A percentile compares a stretch with the other conserved stretches of the same genome.
These are phyloP conservation scores for Pterostichus niger DNA, from an alignment of 2,888 invertebrate species.

Conservation along the genomic window DNA sequence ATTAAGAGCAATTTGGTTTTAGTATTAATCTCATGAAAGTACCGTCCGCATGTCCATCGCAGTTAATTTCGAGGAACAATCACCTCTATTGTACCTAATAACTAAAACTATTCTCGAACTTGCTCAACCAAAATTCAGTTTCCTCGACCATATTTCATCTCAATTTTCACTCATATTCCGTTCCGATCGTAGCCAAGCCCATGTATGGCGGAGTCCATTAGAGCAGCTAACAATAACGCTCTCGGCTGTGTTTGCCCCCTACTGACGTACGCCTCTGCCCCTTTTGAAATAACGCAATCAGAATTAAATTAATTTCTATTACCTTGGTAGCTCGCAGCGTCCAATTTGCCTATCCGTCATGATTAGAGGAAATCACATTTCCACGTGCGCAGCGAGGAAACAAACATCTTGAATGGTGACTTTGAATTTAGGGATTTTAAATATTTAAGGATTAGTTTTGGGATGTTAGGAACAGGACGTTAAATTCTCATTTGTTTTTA, in stretches of 20 bases:
- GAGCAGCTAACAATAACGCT: conserved; percentile 24
- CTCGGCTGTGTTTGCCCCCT: neutral
- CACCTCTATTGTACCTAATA: conserved; percentile 30
- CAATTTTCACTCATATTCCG: conserved; percentile 40
- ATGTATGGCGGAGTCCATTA: conserved; percentile 12
- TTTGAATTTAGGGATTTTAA: conserved; percentile 3
- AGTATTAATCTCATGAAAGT: conserved; percentile 1
- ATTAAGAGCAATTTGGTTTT: conserved; percentile 3
- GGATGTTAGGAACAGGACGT: neutral
- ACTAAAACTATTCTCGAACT: conserved; percentile 36
- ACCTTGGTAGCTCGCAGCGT: conserved; percentile 33
- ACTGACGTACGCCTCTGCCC: conserved; percentile 9
- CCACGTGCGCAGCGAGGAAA: neutral
- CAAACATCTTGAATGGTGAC: neutral
- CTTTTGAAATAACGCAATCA: conserved; percentile 51
- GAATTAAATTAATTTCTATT: conserved; percentile 51
- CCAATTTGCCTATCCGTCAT: conserved; percentile 48
- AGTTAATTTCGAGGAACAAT: conserved; percentile 10
- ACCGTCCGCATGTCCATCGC: neutral
- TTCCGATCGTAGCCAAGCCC: conserved; percentile 9
- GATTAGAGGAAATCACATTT: conserved; percentile 43
- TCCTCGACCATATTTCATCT: conserved; percentile 44
- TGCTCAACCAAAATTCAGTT: conserved; percentile 21
- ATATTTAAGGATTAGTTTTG: conserved; percentile 32
- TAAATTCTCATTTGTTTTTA: conserved; percentile 43